Base-by-base conservation (phyloP, 1,140 invertebrate species). In the Zaprionus inermis region DNA sequence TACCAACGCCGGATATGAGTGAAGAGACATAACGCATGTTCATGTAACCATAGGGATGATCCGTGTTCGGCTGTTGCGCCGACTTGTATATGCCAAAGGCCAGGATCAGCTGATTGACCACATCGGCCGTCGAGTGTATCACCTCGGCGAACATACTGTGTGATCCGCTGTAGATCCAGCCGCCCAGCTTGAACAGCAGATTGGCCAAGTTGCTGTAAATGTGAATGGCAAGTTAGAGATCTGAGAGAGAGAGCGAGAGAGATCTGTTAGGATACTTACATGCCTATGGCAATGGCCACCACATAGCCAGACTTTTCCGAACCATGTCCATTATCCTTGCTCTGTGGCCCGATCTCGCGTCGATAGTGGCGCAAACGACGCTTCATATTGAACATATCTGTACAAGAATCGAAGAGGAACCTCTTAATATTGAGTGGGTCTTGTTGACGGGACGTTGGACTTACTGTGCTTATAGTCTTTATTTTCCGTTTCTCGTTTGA, bases 1-100 rank as follows among this genome's bases (percentile, higher is more conserved):
- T 99, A 44, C 98, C 98, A n/a, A 99, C 98, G 1, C 98, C 99
- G 34, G 98, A 99, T 91, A 99, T 99, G 5, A 99, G 93, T 0
- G 98, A 99, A 0, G 98, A 97, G 4, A 99, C 98, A 93, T 99
- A 98, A 85, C 97, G 95, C 97, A 99, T 98, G 85, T 98, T 98
- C 55, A 96, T 96, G 91, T 98, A 99, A 3, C 98, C 98, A 92
- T 99, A 99, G 0, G 97, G 98, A 93, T 98, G 97, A 92, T 97
- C 95, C 1, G 95, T 76, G 93, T 94, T 97, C 95, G 72, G 97
- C 95, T 92, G 95, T 95, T 98, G 97, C 54, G 97, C 95, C 12
- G 98, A 99, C 93, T 99, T 98, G 88, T 98, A 96, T 86, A 99
- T 98, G 60, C 98, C 98, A 94, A 97, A 98, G 5, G 97, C 97